Evolutionary conservation across 2,113 vertebrate species (phyloP).

Genomic region (Indri indri): DNA sequence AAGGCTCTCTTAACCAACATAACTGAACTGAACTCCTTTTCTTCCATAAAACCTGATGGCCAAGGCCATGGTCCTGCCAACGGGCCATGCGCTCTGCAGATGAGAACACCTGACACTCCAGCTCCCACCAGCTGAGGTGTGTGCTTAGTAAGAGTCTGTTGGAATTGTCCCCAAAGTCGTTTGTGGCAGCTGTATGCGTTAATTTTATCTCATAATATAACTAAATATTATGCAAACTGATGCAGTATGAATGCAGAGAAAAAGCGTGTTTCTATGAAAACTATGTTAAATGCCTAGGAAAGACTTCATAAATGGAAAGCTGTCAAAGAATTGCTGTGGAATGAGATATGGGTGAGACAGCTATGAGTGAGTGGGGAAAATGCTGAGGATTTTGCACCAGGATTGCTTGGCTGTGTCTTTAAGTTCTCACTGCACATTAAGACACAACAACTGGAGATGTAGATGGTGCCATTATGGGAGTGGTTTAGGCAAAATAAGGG

Average conservation of each 20-base stretch:
- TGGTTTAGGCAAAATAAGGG: background rate
- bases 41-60: background rate
- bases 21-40: background rate
- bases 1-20: background rate
- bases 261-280: slow-evolving; percentile 2
- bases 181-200: background rate
- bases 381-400: background rate
- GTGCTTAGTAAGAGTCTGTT: background rate
- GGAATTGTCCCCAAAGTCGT: background rate
- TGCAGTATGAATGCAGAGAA: background rate
- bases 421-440: background rate
- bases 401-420: background rate
- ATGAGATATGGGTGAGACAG: background rate
- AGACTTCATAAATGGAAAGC: background rate
- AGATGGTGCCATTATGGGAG: background rate
- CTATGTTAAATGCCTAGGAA: background rate
- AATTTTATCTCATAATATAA: background rate
- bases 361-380: background rate
- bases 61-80: background rate
- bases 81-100: background rate
- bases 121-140: background rate
- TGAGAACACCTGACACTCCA: too few species aligned
- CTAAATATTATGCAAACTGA: background rate
- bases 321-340: background rate
- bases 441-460: background rate